Evolutionary conservation across 2,113 vertebrate genomes (phyloP).

Genomic region (Pithys albifrons): DNA sequence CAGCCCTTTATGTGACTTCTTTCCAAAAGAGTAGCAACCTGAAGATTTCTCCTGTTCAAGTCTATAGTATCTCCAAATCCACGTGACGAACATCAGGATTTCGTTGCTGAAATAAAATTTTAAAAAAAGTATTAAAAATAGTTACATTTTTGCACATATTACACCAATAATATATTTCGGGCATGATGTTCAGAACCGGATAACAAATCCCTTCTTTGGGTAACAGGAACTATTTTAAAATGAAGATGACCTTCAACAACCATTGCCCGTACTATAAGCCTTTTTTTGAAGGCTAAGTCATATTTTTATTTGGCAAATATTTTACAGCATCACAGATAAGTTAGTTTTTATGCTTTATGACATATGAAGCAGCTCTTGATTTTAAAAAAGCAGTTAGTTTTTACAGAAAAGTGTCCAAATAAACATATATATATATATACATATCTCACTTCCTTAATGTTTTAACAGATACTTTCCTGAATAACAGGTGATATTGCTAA

Average conservation of each 20-base stretch:
- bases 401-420: background rate
- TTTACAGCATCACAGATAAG: background rate
- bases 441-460: background rate
- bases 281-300: background rate
- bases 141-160: background rate
- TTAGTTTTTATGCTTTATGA: background rate
- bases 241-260: background rate
- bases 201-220: background rate
- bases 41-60: constrained; percentile 18
- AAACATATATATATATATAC: accelerated
- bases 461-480: background rate
- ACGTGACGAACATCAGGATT: constrained; percentile 98
- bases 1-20: background rate
- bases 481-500: background rate
- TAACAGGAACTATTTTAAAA: background rate
- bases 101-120: constrained; percentile 83
- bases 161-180: background rate
- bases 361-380: background rate
- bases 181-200: background rate
- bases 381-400: background rate
- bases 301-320: background rate
- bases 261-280: background rate
- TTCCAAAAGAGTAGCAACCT: background rate
- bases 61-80: constrained; percentile 94
- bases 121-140: background rate